Conservation (phyloP, 1,140 invertebrate genomes). For the Hypothenemus hampei region DNA sequence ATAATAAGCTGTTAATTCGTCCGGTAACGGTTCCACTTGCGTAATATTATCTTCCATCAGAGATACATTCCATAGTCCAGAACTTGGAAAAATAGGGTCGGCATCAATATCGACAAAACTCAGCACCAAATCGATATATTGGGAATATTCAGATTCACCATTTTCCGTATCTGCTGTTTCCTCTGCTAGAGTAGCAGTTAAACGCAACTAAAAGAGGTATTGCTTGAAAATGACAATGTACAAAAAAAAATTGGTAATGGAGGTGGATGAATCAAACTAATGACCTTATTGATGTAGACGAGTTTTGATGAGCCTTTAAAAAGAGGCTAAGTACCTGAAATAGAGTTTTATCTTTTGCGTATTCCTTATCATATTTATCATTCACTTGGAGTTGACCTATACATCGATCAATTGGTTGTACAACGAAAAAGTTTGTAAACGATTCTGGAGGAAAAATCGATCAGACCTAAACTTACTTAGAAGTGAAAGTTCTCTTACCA, state of each 20-base stretch:
- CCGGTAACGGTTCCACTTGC: background rate
- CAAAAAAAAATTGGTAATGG: too few species aligned
- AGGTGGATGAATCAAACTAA: too few species aligned
- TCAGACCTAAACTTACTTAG: background rate
- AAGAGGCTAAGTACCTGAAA: too few species aligned
- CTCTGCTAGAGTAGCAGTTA: slow-evolving; percentile 2
- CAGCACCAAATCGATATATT: background rate
- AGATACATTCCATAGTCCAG: slow-evolving; percentile 1
- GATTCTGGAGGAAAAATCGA: background rate
- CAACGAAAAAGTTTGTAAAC: background rate
- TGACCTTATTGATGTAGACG: too few species aligned
- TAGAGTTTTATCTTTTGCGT: slow-evolving; percentile 3
- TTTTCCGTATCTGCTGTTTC: background rate
- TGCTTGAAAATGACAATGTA: background rate
- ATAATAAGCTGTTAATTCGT: slow-evolving; percentile 1
- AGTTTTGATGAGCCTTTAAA: too few species aligned
- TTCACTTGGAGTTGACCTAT: slow-evolving; percentile 18
- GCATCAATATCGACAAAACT: background rate
- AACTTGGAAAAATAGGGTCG: slow-evolving; percentile 5
- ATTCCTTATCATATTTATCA: slow-evolving; percentile 7
- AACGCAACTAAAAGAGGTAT: background rate
- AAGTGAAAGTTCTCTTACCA: background rate
- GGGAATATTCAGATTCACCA: slow-evolving; percentile 1
- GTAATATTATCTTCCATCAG: background rate
- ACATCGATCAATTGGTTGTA: background rate